Conservation (phyloP, 2,888 invertebrate genomes). For the Cataglyphis altisquamis region DNA sequence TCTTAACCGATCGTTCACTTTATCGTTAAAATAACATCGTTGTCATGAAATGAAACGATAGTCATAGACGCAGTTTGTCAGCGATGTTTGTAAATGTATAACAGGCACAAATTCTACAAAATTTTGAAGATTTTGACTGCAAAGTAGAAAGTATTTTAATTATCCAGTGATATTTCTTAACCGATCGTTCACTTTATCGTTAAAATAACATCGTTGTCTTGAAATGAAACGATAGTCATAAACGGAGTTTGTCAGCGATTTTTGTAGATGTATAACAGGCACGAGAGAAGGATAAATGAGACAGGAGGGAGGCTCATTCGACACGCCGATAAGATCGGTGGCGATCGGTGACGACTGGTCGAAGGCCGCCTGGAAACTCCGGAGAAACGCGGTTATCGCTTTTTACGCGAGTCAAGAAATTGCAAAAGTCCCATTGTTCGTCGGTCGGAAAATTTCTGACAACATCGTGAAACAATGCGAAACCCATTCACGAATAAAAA, state of each 20-base stretch:
- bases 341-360: constrained; percentile 14
- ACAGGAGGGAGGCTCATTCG: not conserved
- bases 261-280: not conserved
- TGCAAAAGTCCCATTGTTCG: constrained; percentile 55
- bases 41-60: not conserved
- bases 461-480: constrained; percentile 36
- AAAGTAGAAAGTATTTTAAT: constrained; percentile 10
- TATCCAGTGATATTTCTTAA: not conserved
- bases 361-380: constrained; percentile 9
- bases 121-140: not conserved
- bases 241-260: not conserved
- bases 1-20: not conserved
- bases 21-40: not conserved
- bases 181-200: not conserved
- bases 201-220: not conserved
- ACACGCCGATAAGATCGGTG: constrained; percentile 6
- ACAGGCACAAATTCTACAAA: not conserved
- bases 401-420: constrained; percentile 25
- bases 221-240: not conserved
- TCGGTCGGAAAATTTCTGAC: constrained; percentile 51
- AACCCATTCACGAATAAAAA: constrained; percentile 18
- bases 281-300: constrained; percentile 2
- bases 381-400: constrained; percentile 19
- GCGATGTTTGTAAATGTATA: not conserved
- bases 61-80: not conserved